Evolutionary conservation across 2,797 vertebrate species (phyloP), one percentile per base, ranked within the genome.

Genomic region (Neomorphus geoffroyi): DNA sequence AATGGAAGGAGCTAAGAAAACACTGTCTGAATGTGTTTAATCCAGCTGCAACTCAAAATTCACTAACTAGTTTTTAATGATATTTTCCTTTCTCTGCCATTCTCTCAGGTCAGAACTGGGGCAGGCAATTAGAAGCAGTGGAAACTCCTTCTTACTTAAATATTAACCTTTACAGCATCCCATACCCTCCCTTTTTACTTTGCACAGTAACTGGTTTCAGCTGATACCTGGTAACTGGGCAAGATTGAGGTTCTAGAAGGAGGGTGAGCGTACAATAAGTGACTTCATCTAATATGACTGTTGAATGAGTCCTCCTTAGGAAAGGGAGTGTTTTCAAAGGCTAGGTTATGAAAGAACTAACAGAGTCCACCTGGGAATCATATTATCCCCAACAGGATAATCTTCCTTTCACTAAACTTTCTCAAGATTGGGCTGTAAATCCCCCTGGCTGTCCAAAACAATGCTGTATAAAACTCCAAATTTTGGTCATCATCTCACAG

Each of bases 1-100:
- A 86, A 45, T 6, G 23, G 23, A 88, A 94, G 62, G 73, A 72
- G 39, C 37, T 90, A 81, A 84, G 46, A 92, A 93, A 96, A 84
- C 35, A 66, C 22, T 77, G 23, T 50, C 60, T 75, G 73, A 60
- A 41, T 88, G 62, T n/a, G 41, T 86, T 84, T 74, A 81, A 71
- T 60, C 56, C 80, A 81, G 11, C 62, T 60, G n/a, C 58, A 88
- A 85, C 28, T 86, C 81, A 84, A 92, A 92, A 93, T 94, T 69
- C 56, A 60, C 56, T 88, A 73, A 58, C 66, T 80, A 54, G 26
- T 90, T 91, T 91, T 73, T 58, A 87, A 62, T 51, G 6, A 19
- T 73, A 51, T 92, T 88, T 90, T 86, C 13, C 22, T 88, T 86
- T 79, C 46, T 86, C 50, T 75, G 35, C 46, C 24, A 22, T 83